Conservation (phyloP, 2,113 vertebrate genomes). For the Microtus oregoni region DNA sequence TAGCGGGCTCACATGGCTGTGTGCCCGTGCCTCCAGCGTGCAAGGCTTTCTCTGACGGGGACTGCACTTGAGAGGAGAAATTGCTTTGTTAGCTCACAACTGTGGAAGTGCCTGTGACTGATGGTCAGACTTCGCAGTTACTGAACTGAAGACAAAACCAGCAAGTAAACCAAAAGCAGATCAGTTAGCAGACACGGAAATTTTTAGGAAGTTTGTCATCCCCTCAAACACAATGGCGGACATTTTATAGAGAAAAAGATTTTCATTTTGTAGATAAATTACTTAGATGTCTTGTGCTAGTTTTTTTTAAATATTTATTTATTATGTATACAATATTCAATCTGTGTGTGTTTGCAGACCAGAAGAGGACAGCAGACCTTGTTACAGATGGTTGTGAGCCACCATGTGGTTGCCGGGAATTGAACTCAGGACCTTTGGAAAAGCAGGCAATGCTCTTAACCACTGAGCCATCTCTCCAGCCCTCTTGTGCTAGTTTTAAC, state of each 20-base stretch:
- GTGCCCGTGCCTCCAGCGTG: not conserved
- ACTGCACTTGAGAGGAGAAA: not conserved
- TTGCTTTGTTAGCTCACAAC: constrained; percentile 13
- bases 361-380: too few relatives aligned
- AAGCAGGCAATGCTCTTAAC: too few relatives aligned
- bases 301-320: too few relatives aligned
- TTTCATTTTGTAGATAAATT: constrained; percentile 36
- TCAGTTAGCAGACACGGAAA: not conserved
- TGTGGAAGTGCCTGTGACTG: not conserved
- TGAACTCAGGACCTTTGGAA: too few relatives aligned
- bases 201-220: not conserved
- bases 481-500: not conserved
- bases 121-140: constrained; percentile 35
- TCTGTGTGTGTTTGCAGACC: too few relatives aligned
- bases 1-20: not conserved
- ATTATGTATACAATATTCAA: too few relatives aligned
- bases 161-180: not conserved
- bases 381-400: too few relatives aligned
- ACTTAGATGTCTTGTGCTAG: not conserved
- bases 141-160: constrained; percentile 7
- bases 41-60: not conserved
- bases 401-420: too few relatives aligned
- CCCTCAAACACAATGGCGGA: not conserved
- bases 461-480: too few relatives aligned
- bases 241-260: not conserved